These are phyloP conservation scores for Palloptera scutellata DNA, from an alignment of 2,888 invertebrate genomes.

Conservation along the genomic window DNA sequence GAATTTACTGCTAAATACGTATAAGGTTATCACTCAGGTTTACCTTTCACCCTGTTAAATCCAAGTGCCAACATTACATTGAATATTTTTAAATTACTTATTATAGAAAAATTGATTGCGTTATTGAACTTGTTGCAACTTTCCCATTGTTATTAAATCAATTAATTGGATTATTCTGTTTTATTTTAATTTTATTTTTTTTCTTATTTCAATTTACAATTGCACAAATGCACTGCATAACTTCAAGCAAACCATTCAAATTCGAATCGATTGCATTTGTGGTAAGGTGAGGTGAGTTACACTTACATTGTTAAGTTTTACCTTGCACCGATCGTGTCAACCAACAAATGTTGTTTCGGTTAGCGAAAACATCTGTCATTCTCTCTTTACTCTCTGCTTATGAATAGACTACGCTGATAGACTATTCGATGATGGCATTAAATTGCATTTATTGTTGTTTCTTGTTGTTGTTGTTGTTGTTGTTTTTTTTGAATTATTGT, in stretches of 20 bases:
- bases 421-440: constrained; percentile 23
- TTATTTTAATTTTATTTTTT: too few species aligned
- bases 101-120: constrained; percentile 17
- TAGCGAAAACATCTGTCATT: constrained; percentile 17
- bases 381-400: not conserved
- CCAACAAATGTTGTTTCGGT: constrained; percentile 20
- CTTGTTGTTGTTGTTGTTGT: not conserved
- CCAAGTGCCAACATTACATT: not conserved
- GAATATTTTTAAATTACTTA: not conserved
- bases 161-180: constrained; percentile 28
- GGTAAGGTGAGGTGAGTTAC: constrained; percentile 16
- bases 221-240: too few species aligned
- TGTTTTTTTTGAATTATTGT: constrained; percentile 9
- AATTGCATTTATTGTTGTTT: constrained; percentile 8
- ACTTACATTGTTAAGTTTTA: not conserved
- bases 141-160: constrained; percentile 32
- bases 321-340: not conserved
- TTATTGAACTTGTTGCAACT: constrained; percentile 36
- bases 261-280: constrained; percentile 30
- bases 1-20: too few species aligned
- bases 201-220: too few species aligned
- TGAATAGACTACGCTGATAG: not conserved
- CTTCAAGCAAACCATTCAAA: too few species aligned
- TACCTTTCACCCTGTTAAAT: constrained; percentile 5
- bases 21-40: not conserved